These are phyloP conservation scores for Iphiclides podalirius DNA, from an alignment of 2,888 invertebrate species.

Conservation along the genomic window DNA sequence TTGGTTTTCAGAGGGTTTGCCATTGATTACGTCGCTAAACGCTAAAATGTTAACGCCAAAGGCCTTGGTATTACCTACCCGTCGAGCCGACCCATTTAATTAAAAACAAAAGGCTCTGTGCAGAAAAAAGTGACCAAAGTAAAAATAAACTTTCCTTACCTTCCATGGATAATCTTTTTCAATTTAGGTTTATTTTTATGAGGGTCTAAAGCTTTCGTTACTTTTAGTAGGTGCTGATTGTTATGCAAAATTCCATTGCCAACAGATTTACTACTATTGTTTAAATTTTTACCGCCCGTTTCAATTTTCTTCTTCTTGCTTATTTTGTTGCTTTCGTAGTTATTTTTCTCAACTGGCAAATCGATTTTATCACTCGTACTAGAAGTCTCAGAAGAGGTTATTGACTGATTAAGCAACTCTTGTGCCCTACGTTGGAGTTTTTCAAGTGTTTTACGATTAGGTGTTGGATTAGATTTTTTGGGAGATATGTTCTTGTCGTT, in stretches of 20 bases:
- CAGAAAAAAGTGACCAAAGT: too few relatives aligned
- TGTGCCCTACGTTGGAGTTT: slow-evolving; percentile 67
- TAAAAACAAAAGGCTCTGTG: too few relatives aligned
- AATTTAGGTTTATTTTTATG: slow-evolving; percentile 25
- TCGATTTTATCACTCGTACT: slow-evolving; percentile 34
- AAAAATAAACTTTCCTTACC: too few relatives aligned
- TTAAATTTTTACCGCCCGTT: slow-evolving; percentile 5
- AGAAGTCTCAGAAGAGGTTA: slow-evolving; percentile 56
- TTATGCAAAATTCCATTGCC: not conserved
- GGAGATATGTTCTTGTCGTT: slow-evolving; percentile 25
- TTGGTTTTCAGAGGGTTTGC: too few relatives aligned
- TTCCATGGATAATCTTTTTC: slow-evolving; percentile 3
- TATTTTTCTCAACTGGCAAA: slow-evolving; percentile 7
- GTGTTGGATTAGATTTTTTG: slow-evolving; percentile 34
- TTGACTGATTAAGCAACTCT: slow-evolving; percentile 58
- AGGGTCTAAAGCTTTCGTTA: slow-evolving; percentile 8
- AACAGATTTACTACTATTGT: not conserved
- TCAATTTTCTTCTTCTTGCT: slow-evolving; percentile 11
- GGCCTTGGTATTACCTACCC: too few relatives aligned
- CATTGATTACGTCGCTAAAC: too few relatives aligned
- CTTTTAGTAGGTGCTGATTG: not conserved
- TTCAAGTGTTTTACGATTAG: slow-evolving; percentile 51
- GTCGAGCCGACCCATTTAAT: too few relatives aligned
- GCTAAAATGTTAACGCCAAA: too few relatives aligned
- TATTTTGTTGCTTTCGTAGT: slow-evolving; percentile 4